These are phyloP conservation scores for Halotydeus destructor DNA, from an alignment of 1,140 invertebrate genomes.

Conservation along the genomic window DNA sequence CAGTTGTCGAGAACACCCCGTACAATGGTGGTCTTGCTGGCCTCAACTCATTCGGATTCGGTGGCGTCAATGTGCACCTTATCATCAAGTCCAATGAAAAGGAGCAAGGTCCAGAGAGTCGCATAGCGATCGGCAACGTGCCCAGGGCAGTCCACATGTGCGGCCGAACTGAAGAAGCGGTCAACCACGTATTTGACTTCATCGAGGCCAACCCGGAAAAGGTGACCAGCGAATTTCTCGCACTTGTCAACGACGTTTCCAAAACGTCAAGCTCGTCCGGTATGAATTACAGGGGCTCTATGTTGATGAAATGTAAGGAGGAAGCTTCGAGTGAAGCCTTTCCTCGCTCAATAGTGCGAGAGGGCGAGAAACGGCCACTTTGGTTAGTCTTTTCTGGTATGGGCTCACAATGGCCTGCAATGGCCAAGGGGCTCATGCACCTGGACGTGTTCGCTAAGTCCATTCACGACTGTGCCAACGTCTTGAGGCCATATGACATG, in stretches of 20 bases:
- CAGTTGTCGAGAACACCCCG: conserved; percentile 22
- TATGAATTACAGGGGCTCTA: conserved; percentile 12
- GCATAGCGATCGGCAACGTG: conserved; percentile 1
- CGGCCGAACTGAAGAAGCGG: conserved; percentile 19
- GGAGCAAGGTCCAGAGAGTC: neutral
- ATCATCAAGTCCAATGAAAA: conserved; percentile 43
- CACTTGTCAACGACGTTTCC: conserved; percentile 6
- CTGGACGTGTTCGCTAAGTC: conserved; percentile 53
- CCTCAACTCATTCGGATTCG: conserved; percentile 30
- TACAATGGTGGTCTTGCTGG: conserved; percentile 66
- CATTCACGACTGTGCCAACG: conserved; percentile 47
- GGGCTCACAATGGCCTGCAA: conserved; percentile 87
- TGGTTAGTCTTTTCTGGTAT: conserved; percentile 90
- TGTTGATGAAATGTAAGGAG: neutral
- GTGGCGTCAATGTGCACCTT: conserved; percentile 23
- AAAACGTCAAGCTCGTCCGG: conserved; percentile 4
- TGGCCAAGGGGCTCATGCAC: conserved; percentile 60
- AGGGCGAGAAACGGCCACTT: conserved; percentile 39
- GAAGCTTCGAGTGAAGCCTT: neutral
- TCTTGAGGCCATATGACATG: conserved; percentile 49
- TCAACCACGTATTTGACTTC: conserved; percentile 24
- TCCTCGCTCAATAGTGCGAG: neutral
- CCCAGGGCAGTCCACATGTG: conserved; percentile 8
- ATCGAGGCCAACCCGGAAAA: conserved; percentile 22
- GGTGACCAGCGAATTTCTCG: conserved; percentile 13